Percentiles rank a stretch among this genome's conserved stretches.
Conservation (phyloP, 2,797 vertebrate genomes). For the Vireo griseus region DNA sequence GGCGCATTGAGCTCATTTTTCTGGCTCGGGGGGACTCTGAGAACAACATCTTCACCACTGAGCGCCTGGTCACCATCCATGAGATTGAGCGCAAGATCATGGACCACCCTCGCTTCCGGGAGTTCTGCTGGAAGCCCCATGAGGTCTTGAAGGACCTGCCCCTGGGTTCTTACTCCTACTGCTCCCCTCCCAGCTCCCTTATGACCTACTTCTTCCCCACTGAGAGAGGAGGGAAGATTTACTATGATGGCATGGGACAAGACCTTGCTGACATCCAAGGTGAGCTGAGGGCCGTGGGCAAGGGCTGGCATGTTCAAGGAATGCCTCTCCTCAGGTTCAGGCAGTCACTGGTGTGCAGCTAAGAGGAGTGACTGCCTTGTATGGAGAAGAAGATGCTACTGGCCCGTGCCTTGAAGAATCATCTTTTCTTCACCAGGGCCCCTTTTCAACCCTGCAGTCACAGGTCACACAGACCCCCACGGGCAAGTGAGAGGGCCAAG, state of each 20-base stretch:
- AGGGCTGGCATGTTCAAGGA: neutral
- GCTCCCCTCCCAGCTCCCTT: constrained; percentile 94
- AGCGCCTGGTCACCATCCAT: constrained; percentile 90
- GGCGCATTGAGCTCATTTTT: constrained; percentile 96
- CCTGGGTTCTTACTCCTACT: constrained; percentile 90
- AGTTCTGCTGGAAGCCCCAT: constrained; percentile 97
- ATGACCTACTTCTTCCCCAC: constrained; percentile 97
- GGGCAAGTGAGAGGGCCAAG: rapidly evolving
- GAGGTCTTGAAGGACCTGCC: constrained; percentile 92
- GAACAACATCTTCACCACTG: constrained; percentile 92
- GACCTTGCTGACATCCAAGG: constrained; percentile 94
- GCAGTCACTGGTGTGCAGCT: neutral
- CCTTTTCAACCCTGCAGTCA: neutral
- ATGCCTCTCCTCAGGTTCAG: neutral
- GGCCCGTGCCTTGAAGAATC: neutral
- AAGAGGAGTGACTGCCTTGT: neutral
- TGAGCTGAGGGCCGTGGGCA: constrained; percentile 27
- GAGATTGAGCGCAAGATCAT: constrained; percentile 90
- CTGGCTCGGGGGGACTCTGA: constrained; percentile 87
- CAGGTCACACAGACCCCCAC: neutral
- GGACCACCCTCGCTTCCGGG: constrained; percentile 90
- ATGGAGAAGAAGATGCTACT: neutral
- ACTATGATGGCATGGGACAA: constrained; percentile 96
- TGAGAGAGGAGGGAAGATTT: constrained; percentile 92
- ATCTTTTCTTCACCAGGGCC: neutral